Evolutionary conservation across 1,140 invertebrate species (phyloP).

Genomic region (Choristoneura fumiferana): DNA sequence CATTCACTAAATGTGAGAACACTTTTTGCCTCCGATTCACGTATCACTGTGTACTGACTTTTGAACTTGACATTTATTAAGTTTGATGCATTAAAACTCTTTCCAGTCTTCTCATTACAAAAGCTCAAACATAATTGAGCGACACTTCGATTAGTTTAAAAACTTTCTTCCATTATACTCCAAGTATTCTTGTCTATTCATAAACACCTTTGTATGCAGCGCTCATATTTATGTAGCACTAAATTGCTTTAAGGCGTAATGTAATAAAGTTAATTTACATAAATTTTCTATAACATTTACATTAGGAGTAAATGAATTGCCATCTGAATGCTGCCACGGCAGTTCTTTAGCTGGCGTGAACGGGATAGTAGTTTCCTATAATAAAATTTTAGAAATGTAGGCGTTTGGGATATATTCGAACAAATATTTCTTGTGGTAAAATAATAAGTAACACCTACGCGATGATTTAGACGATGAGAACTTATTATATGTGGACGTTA

Average conservation of each 20-base stretch:
- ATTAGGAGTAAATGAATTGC: conserved; percentile 74
- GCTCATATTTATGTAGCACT: conserved; percentile 67
- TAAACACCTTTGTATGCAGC: conserved; percentile 51
- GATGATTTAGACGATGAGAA: not conserved
- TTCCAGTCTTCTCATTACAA: too few relatives aligned
- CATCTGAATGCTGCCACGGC: conserved; percentile 35
- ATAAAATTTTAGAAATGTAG: conserved; percentile 12
- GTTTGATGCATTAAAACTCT: too few relatives aligned
- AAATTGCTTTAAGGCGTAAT: conserved; percentile 70
- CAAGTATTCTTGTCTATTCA: conserved; percentile 27
- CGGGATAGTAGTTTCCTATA: not conserved
- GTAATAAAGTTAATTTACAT: conserved; percentile 75
- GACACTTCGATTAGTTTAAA: too few relatives aligned
- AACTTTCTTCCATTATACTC: not conserved
- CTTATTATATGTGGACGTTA: not conserved
- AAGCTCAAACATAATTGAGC: too few relatives aligned
- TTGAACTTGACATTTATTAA: too few relatives aligned
- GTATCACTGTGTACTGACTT: too few relatives aligned
- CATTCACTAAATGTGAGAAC: too few relatives aligned
- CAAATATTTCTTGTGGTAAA: conserved; percentile 14
- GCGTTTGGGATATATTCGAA: not conserved
- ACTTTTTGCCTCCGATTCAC: too few relatives aligned
- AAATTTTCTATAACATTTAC: conserved; percentile 77
- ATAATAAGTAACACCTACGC: conserved; percentile 11
- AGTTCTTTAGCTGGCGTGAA: not conserved